A percentile compares a stretch with the other conserved stretches of the same genome.
These are phyloP conservation scores for Atethmia centrago DNA, from an alignment of 2,888 invertebrate genomes.

Conservation along the genomic window DNA sequence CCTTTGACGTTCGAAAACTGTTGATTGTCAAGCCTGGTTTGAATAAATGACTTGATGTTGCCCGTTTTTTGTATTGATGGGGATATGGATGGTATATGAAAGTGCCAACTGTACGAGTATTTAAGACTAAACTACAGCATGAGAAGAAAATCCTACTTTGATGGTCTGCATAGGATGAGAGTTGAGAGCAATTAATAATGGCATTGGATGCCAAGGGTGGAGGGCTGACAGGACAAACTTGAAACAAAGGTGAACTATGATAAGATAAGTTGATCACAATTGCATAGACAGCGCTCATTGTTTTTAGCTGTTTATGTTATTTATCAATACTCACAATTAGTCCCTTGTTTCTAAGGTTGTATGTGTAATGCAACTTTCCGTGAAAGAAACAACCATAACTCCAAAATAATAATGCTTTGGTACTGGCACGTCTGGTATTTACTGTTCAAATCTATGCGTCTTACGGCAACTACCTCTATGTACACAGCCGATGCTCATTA, in stretches of 20 bases:
- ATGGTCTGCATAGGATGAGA: background rate
- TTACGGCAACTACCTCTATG: slow-evolving; percentile 23
- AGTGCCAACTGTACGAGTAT: background rate
- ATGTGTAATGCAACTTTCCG: too few species aligned
- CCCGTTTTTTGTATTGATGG: slow-evolving; percentile 1
- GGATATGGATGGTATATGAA: background rate
- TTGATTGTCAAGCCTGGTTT: too few species aligned
- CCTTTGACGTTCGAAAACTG: too few species aligned
- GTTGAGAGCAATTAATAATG: background rate
- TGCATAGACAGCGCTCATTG: background rate
- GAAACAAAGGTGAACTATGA: background rate
- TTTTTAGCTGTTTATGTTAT: background rate
- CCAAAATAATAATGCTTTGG: background rate
- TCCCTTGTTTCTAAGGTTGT: background rate
- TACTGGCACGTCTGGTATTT: background rate
- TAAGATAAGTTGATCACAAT: background rate
- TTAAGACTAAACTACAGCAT: background rate
- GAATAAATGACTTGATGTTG: too few species aligned
- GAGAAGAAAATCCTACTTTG: background rate
- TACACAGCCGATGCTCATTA: slow-evolving; percentile 67
- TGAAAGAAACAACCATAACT: background rate
- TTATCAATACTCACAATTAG: background rate
- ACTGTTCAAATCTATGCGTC: slow-evolving; percentile 9
- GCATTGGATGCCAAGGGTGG: background rate
- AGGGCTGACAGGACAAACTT: background rate